A percentile compares a stretch with the other conserved stretches of the same genome.
Evolutionary conservation across 2,113 vertebrate species (phyloP).

Genomic region (Camelus bactrianus): DNA sequence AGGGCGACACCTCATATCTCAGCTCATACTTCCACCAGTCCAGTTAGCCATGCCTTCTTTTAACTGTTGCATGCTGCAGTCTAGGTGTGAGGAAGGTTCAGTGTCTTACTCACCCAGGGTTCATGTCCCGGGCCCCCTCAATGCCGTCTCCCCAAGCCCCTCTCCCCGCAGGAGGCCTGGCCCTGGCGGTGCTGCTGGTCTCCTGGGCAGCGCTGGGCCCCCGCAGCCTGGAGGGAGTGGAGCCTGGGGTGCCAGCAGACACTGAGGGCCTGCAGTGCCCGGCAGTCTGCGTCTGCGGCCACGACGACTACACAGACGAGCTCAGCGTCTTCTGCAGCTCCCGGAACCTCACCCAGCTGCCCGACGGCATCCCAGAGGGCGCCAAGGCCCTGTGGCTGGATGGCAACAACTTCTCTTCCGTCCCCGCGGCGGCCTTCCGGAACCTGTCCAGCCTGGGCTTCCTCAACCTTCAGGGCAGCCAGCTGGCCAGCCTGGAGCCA

Average conservation of each 20-base stretch:
- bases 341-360: conserved; percentile 91
- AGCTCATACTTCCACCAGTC: neutral
- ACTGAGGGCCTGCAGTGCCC: conserved; percentile 89
- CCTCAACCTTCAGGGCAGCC: conserved; percentile 94
- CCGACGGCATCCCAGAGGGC: conserved; percentile 86
- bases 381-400: conserved; percentile 95
- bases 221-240: conserved; percentile 52
- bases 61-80: rapidly evolving
- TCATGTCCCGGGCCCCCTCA: rapidly evolving
- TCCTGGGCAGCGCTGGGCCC: conserved; percentile 64
- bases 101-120: neutral
- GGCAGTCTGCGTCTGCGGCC: conserved; percentile 90
- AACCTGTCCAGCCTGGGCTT: conserved; percentile 93
- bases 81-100: neutral
- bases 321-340: conserved; percentile 95
- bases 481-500: conserved; percentile 89
- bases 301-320: conserved; percentile 91
- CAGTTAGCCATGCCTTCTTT: neutral
- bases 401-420: conserved; percentile 91
- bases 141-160: neutral
- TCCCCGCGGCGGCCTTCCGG: conserved; percentile 89
- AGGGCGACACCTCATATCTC: neutral
- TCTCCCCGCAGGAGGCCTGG: conserved; percentile 51
- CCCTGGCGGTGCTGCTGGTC: conserved; percentile 74
- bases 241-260: conserved; percentile 57